phyloP scores from a whole-genome alignment of 2,797 vertebrate species.

The Ctenopoma kingsleyae region DNA sequence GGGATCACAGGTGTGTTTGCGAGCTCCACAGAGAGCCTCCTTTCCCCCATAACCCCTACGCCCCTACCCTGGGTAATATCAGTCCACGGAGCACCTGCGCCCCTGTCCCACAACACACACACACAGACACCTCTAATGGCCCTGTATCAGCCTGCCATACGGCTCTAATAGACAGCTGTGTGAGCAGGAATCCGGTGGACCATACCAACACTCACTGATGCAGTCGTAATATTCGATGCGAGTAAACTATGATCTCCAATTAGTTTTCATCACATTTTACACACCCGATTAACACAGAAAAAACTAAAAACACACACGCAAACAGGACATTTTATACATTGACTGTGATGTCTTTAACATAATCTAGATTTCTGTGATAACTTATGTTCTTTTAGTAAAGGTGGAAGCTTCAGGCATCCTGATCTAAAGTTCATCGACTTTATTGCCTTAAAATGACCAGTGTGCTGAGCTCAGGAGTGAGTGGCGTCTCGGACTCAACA shows the following conservation, averaged over 20 bases:
- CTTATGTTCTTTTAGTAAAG: neutral
- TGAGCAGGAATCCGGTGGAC: slow-evolving; percentile 60
- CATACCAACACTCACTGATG: slow-evolving; percentile 64
- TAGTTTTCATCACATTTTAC: slow-evolving; percentile 36
- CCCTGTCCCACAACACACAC: slow-evolving; percentile 47
- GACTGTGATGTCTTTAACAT: neutral
- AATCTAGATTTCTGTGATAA: neutral
- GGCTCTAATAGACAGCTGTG: slow-evolving; percentile 80
- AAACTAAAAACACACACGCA: neutral
- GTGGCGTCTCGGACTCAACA: neutral
- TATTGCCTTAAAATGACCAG: neutral
- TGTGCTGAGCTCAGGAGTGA: neutral
- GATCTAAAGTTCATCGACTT: neutral
- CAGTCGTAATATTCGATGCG: slow-evolving; percentile 61
- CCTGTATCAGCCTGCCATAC: slow-evolving; percentile 65
- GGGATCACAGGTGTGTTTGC: slow-evolving; percentile 80
- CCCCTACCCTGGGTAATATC: slow-evolving; percentile 78
- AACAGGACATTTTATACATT: neutral
- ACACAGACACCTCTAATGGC: slow-evolving; percentile 67
- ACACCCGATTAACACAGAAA: slow-evolving; percentile 9
- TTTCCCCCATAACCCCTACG: slow-evolving; percentile 46
- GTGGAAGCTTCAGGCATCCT: neutral
- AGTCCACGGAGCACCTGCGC: slow-evolving; percentile 75
- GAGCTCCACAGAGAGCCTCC: slow-evolving; percentile 69
- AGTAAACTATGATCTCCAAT: slow-evolving; percentile 51